These are phyloP conservation scores for Pachliopta kotzebuea DNA, from an alignment of 2,888 invertebrate genomes.

Conservation along the genomic window DNA sequence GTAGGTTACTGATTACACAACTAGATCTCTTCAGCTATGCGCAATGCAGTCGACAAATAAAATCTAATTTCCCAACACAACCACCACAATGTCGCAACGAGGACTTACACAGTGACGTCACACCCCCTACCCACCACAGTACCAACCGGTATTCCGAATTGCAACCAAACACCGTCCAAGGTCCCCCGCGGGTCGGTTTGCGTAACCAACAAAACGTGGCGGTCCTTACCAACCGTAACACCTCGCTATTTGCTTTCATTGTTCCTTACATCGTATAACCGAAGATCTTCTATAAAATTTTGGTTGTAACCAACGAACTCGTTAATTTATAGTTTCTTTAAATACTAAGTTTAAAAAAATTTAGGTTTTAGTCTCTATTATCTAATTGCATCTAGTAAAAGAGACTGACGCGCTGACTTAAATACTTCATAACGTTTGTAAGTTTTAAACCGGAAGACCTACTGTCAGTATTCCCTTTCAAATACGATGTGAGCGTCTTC, in stretches of 20 bases:
- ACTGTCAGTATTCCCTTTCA: too few relatives aligned
- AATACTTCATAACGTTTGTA: too few relatives aligned
- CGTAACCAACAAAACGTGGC: slow-evolving; percentile 15
- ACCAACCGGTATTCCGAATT: slow-evolving; percentile 38
- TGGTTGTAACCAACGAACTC: too few relatives aligned
- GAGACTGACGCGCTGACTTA: too few relatives aligned
- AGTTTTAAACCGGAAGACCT: too few relatives aligned
- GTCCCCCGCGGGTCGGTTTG: slow-evolving; percentile 36
- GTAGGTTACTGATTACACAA: neutral
- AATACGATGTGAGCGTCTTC: too few relatives aligned
- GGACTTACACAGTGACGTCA: slow-evolving; percentile 19
- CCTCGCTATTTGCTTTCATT: slow-evolving; percentile 8
- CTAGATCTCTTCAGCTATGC: neutral
- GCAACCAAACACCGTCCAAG: slow-evolving; percentile 42
- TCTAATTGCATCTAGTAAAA: too few relatives aligned
- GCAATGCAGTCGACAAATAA: neutral
- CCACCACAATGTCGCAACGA: slow-evolving; percentile 1
- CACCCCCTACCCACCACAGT: slow-evolving; percentile 25
- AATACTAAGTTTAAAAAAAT: too few relatives aligned
- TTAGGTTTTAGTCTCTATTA: too few relatives aligned
- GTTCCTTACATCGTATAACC: too few relatives aligned
- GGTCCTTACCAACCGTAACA: slow-evolving; percentile 4
- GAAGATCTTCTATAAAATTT: too few relatives aligned
- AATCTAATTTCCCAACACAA: slow-evolving; percentile 10
- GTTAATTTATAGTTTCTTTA: too few relatives aligned